These are phyloP conservation scores for Drosophila kurseongensis DNA, from an alignment of 1,140 invertebrate species.

Conservation along the genomic window DNA sequence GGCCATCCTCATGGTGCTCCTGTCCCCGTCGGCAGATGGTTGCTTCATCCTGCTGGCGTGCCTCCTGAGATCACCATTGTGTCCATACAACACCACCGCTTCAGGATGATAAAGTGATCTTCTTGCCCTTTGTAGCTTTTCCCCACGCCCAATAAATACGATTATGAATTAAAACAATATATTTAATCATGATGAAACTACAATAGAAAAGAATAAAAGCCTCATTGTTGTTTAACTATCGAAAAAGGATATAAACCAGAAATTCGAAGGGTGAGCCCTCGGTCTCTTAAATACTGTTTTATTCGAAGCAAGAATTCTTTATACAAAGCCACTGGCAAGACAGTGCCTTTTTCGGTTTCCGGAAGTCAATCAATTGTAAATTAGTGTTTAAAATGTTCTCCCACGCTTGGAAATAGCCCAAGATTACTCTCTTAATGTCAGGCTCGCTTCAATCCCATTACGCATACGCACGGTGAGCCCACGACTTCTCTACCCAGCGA, in stretches of 20 bases:
- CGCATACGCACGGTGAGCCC: slow-evolving; percentile 4
- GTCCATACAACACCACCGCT: slow-evolving; percentile 28
- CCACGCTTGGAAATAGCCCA: not conserved
- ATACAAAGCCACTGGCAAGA: too few relatives aligned
- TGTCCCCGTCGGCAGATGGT: slow-evolving; percentile 16
- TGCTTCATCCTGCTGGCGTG: slow-evolving; percentile 37
- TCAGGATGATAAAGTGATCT: slow-evolving; percentile 5
- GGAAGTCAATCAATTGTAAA: slow-evolving; percentile 1
- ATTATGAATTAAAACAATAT: slow-evolving; percentile 12
- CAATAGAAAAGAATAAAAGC: not conserved
- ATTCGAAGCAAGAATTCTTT: not conserved
- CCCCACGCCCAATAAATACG: slow-evolving; percentile 20
- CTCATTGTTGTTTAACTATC: too few relatives aligned
- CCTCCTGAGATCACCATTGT: slow-evolving; percentile 8
- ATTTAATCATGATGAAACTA: not conserved
- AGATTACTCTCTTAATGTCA: not conserved
- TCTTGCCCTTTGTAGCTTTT: not conserved
- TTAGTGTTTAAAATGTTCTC: slow-evolving; percentile 4
- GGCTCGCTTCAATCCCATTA: slow-evolving; percentile 9
- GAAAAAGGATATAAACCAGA: too few relatives aligned
- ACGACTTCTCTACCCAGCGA: slow-evolving; percentile 21
- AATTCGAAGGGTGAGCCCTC: not conserved
- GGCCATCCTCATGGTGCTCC: slow-evolving; percentile 28
- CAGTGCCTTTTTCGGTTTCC: not conserved
- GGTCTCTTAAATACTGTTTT: not conserved